Evolutionary conservation across 2,113 vertebrate genomes (phyloP).

Genomic region (Xerus inauris): DNA sequence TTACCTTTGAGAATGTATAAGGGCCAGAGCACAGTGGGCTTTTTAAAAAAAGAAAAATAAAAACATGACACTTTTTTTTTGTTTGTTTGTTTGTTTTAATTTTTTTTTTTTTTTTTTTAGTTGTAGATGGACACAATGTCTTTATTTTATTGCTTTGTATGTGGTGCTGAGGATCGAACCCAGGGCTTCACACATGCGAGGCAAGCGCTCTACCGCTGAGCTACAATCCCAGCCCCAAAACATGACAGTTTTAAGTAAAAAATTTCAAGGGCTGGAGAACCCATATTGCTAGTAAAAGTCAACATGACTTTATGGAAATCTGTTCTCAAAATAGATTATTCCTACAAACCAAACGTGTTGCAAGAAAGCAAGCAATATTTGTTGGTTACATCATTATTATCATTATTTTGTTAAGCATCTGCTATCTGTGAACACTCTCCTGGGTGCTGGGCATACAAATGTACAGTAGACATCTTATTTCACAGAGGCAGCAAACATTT

Average conservation of each 20-base stretch:
- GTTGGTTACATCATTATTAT: background rate
- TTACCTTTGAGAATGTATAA: constrained; percentile 9
- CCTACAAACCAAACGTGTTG: background rate
- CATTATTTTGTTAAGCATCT: background rate
- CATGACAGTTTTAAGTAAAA: constrained; percentile 13
- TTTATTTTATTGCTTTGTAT: too few species aligned
- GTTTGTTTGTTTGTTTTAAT: too few species aligned
- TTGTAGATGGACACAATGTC: too few species aligned
- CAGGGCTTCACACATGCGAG: too few species aligned
- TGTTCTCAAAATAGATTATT: background rate
- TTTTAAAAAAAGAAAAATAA: background rate
- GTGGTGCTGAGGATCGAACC: too few species aligned
- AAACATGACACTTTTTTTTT: too few species aligned
- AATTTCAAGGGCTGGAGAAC: background rate
- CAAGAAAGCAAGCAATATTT: background rate
- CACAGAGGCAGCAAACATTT: background rate
- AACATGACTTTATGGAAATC: background rate
- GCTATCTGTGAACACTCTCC: background rate
- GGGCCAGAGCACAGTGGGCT: background rate
- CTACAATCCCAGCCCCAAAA: too few species aligned
- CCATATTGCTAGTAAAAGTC: constrained; percentile 19
- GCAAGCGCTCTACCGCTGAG: too few species aligned
- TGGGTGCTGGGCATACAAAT: background rate
- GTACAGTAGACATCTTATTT: background rate
- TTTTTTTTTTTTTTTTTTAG: too few species aligned